phyloP scores from a whole-genome alignment of 2,888 invertebrate species.

The Drosophila hamatofila region DNA sequence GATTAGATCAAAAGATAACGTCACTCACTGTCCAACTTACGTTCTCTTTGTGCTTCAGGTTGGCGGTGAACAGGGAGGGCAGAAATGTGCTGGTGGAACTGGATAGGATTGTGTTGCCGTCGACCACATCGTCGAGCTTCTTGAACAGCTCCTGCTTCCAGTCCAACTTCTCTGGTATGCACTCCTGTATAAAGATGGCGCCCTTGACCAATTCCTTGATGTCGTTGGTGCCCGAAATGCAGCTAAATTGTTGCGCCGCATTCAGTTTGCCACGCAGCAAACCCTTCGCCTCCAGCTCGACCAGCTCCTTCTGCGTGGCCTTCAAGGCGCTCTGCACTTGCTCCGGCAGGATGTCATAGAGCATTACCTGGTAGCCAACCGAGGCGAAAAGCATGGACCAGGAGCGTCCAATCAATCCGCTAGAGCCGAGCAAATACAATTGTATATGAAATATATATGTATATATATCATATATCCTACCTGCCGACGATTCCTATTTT shows the following conservation, averaged over 20 bases:
- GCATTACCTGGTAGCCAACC: conserved; percentile 94
- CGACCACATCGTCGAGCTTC: conserved; percentile 91
- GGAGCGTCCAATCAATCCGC: conserved; percentile 97
- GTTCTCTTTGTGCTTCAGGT: conserved; percentile 90
- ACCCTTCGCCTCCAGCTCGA: conserved; percentile 89
- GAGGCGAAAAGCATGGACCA: conserved; percentile 99
- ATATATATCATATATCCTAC: conserved; percentile 85
- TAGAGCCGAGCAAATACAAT: conserved; percentile 81
- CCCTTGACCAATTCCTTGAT: conserved; percentile 90
- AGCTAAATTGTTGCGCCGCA: conserved; percentile 90
- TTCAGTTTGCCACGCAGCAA: conserved; percentile 91
- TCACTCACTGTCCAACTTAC: conserved; percentile 79
- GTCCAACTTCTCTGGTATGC: conserved; percentile 95
- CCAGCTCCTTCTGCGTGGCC: conserved; percentile 91
- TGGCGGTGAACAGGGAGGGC: conserved; percentile 94
- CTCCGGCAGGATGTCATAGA: conserved; percentile 93
- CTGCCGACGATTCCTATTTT: conserved; percentile 92
- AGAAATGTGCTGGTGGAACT: conserved; percentile 97
- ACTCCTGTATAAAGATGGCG: conserved; percentile 95
- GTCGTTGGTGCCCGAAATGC: conserved; percentile 91
- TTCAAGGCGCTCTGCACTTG: conserved; percentile 91
- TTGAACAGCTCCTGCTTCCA: conserved; percentile 93
- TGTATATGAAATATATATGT: background rate
- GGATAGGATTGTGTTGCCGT: conserved; percentile 92
- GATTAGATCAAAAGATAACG: conserved; percentile 11